These are phyloP conservation scores for Nyctereutes procyonoides DNA, from an alignment of 2,113 vertebrate genomes.

Conservation along the genomic window DNA sequence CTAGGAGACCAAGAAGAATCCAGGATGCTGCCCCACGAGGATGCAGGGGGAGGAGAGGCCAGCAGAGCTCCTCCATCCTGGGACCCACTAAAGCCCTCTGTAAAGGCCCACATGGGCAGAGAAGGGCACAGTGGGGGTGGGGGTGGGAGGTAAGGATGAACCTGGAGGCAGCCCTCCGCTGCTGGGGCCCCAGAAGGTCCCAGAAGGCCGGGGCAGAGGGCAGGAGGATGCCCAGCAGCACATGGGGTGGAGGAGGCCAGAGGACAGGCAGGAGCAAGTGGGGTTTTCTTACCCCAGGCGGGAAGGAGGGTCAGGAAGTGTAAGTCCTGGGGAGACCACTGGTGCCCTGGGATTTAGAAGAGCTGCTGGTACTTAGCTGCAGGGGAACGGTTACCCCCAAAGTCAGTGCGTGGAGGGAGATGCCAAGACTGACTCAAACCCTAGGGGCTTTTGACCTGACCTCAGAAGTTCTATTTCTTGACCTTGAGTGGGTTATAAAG, in stretches of 20 bases:
- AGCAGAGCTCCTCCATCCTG: too few relatives aligned
- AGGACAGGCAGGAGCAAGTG: neutral
- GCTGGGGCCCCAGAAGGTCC: neutral
- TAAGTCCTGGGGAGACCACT: neutral
- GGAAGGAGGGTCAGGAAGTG: neutral
- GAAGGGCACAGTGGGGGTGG: neutral
- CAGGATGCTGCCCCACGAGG: neutral
- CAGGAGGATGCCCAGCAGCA: fast-evolving
- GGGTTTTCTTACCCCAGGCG: neutral
- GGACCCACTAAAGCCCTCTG: neutral
- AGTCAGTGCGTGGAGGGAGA: neutral
- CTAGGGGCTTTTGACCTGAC: neutral
- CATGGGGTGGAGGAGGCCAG: neutral
- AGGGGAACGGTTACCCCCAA: neutral
- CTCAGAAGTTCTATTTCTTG: neutral
- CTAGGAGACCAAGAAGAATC: neutral
- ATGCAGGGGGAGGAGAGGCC: neutral
- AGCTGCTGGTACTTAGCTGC: neutral
- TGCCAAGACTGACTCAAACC: fast-evolving
- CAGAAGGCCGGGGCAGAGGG: neutral
- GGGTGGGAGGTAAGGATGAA: neutral
- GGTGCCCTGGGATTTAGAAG: neutral
- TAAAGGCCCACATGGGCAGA: neutral
- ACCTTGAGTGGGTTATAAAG: neutral
- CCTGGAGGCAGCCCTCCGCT: neutral